These are phyloP conservation scores for Seladonia tumulorum DNA, from an alignment of 2,888 invertebrate species.

Conservation along the genomic window DNA sequence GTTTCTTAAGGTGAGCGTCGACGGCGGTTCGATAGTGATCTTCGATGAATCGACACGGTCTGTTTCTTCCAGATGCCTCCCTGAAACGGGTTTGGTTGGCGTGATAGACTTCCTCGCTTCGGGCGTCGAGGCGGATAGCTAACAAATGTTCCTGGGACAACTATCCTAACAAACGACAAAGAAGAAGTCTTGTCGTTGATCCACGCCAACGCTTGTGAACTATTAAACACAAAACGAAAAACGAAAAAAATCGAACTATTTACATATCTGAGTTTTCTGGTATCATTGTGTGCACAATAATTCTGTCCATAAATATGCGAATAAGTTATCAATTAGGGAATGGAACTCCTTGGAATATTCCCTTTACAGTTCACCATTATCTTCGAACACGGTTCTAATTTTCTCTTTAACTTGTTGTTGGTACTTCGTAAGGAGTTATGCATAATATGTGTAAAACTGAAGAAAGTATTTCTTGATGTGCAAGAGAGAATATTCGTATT, in stretches of 20 bases:
- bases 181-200: neutral
- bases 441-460: conserved; percentile 8
- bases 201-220: neutral
- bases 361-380: neutral
- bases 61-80: conserved; percentile 85
- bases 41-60: conserved; percentile 35
- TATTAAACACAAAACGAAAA: neutral
- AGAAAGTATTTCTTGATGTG: neutral
- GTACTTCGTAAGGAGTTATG: neutral
- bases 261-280: neutral
- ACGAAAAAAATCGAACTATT: neutral
- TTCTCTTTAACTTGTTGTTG: neutral
- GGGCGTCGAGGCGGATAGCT: conserved; percentile 86
- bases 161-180: neutral
- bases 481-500: neutral
- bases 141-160: conserved; percentile 28
- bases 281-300: conserved; percentile 4
- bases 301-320: conserved; percentile 3
- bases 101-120: conserved; percentile 88
- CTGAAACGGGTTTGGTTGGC: conserved; percentile 85
- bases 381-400: neutral
- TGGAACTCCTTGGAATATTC: neutral
- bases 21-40: neutral
- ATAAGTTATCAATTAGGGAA: conserved; percentile 8
- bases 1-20: conserved; percentile 79